Conservation (phyloP, 2,888 invertebrate genomes). For the Ceratothoa steindachneri region DNA sequence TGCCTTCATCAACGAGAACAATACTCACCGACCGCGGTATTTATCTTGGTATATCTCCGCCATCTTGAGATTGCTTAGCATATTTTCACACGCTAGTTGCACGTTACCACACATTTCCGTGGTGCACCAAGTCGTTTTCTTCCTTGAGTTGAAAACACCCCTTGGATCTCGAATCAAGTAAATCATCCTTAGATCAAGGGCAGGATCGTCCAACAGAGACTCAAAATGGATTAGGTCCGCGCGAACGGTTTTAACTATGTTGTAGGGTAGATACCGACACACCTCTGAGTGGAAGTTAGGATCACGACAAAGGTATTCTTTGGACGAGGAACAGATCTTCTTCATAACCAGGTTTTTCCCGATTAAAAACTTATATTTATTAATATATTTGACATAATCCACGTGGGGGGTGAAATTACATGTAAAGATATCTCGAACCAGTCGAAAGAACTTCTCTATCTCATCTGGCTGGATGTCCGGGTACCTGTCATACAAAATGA, state of each 20-base stretch:
- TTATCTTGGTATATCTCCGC: constrained; percentile 24
- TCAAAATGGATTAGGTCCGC: constrained; percentile 30
- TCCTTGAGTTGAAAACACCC: constrained; percentile 41
- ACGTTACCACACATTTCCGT: constrained; percentile 34
- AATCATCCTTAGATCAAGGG: constrained; percentile 26
- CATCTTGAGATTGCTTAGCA: constrained; percentile 24
- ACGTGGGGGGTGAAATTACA: constrained; percentile 27
- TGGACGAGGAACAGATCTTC: constrained; percentile 29
- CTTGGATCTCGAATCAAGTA: constrained; percentile 39
- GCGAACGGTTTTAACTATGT: constrained; percentile 39
- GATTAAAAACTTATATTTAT: constrained; percentile 30
- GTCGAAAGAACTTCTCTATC: constrained; percentile 6
- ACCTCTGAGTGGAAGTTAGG: constrained; percentile 7
- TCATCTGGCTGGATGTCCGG: constrained; percentile 36
- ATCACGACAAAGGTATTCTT: constrained; percentile 36
- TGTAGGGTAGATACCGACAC: constrained; percentile 33
- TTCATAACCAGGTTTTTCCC: constrained; percentile 34
- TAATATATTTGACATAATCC: constrained; percentile 30
- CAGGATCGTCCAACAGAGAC: constrained; percentile 29
- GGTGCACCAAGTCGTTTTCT: too few species aligned
- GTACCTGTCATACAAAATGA: constrained; percentile 32
- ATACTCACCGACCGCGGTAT: constrained; percentile 32
- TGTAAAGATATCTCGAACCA: constrained; percentile 27
- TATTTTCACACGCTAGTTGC: constrained; percentile 26
- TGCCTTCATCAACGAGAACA: too few species aligned